Base-by-base conservation (phyloP, 2,888 invertebrate genomes). In the Argyresthia goedartella region DNA sequence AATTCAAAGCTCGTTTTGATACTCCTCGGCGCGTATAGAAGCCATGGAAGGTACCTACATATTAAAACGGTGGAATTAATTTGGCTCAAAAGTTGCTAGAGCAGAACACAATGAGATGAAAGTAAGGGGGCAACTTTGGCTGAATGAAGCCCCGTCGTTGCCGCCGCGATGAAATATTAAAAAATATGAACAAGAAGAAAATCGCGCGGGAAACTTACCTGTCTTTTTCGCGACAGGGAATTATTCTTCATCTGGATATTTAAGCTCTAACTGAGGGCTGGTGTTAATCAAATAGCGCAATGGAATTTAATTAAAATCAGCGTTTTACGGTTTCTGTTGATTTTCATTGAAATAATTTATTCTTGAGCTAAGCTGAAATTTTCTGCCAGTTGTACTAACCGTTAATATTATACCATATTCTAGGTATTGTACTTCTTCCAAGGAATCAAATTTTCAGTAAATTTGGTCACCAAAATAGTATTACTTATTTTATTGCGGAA, bases 51-150 rank as follows among this genome's bases (percentile, higher is more conserved):
- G n/a, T 73, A 73, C 39, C 43, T 25, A 4, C 25, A 25, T 25
- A 25, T 4, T 69, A 65, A 62, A 73, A 73, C 80, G 72, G 70
- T 68, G 73, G 71, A 80, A 80, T 84, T 81, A 84, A 82, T 82
- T 81, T 76, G 75, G 74, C 44, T 78, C 81, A 72, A 81, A 82
- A 80, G 80, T 81, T 78, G 66, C 35, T 44, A 64, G 64, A 65
- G 64, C 64, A 64, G 64, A 66, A 61, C 68, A 82, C 84, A 82
- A 85, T 79, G 76, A 74, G 76, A 78, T 81, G 84, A 81, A 81
- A 81, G 78, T 73, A 74, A 78, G 76, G 76, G 76, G 73, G 69
- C 69, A 71, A 74, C 67, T 71, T 67, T 45, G 72, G 71, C 67
- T 75, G 80, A 74, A 78, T 80, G 79, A 80, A 76, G 76, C 80